These are phyloP conservation scores for Empidonax traillii DNA, from an alignment of 2,113 vertebrate species.

Conservation along the genomic window DNA sequence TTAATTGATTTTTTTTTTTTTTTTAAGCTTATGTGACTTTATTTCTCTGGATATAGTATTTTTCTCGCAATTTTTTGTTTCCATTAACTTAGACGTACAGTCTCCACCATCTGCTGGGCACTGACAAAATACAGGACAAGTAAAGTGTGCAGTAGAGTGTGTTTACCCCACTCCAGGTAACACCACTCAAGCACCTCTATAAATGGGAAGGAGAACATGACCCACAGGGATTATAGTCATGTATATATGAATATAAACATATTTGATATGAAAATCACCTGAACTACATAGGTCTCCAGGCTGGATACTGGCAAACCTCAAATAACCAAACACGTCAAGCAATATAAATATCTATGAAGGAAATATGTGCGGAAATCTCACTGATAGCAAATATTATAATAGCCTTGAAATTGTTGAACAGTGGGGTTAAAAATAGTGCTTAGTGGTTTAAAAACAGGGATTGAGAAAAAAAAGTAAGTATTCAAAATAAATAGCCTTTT, in stretches of 20 bases:
- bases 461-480: background rate
- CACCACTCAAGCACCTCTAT: rapidly evolving
- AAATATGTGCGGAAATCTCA: background rate
- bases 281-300: background rate
- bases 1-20: background rate
- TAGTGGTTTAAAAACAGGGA: background rate
- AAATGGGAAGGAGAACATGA: background rate
- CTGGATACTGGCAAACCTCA: background rate
- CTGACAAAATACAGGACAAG: background rate
- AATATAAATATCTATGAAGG: background rate
- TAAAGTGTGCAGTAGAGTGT: background rate
- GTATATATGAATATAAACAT: no score
- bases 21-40: background rate
- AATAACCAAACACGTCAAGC: background rate
- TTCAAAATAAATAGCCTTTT: background rate
- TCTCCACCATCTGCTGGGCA: background rate
- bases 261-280: background rate
- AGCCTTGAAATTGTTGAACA: background rate
- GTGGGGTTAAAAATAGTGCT: background rate
- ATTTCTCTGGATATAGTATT: background rate
- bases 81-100: background rate
- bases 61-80: background rate
- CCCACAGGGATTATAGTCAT: background rate
- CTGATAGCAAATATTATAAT: background rate
- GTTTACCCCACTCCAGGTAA: background rate